Evolutionary conservation across 2,113 vertebrate genomes (phyloP), one percentile per base, ranked within the genome.

Genomic region (Corythornis vintsioides): DNA sequence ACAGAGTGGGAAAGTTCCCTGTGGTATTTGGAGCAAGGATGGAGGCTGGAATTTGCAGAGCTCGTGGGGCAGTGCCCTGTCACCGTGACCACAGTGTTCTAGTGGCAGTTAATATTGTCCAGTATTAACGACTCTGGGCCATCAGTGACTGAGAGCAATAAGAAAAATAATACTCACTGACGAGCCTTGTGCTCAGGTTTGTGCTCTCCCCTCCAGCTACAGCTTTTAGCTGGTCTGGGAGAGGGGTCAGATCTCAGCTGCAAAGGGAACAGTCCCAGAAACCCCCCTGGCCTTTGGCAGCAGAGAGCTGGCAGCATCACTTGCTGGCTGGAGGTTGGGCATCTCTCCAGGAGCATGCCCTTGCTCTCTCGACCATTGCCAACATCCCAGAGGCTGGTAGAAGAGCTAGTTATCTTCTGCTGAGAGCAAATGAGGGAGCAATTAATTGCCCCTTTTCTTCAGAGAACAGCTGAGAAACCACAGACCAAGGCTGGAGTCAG

Each of bases 121-220:
- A 96, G 93, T 95, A 96, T 96, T 94, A 96, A 95, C 96, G 95
- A 94, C 93, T 91, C 90, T 76, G 94, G 91, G 96, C 95, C 95
- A 96, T 96, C 94, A 96, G 90, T 95, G 95, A 94, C 87, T 89
- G 92, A 92, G 95, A 96, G 96, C 89, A 94, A 96, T 87, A 94
- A 96, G 85, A 91, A 38, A 38, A 38, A 96, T 86, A 87, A 75
- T 65, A 76, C 81, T 73, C 78, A 76, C 65, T 78, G 18, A 20
- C 47, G 81, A 95, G 67, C 74, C 53, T 84, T 28, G 31, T 63
- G 40, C 50, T 92, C 2, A 0, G 24, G 35, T 13, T 47, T 48
- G 31, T 48, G 42, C 60, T 53, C 24, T 52, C 24, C 50, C 45
- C 33, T 61, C 24, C 79, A 61, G 74, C 63, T 74, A 40, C 63